Conservation (phyloP, 2,113 vertebrate species). For the Odobenus rosmarus region DNA sequence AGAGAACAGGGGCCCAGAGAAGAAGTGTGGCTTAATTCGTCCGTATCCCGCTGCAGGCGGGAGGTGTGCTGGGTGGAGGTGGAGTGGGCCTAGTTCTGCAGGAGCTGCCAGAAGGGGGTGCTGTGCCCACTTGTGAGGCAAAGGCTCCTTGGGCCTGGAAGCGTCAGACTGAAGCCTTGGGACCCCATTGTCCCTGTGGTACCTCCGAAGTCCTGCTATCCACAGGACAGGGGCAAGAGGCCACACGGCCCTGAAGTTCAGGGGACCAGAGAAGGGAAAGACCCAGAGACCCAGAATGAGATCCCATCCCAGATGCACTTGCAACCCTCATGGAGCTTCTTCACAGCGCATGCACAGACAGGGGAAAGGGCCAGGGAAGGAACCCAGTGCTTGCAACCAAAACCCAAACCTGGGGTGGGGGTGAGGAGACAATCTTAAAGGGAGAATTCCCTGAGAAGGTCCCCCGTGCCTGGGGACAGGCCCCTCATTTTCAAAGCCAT, state of each 20-base stretch:
- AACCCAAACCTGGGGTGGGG: neutral
- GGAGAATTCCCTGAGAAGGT: constrained; percentile 67
- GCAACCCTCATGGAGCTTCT: neutral
- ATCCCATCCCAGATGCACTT: constrained; percentile 20
- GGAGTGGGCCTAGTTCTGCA: neutral
- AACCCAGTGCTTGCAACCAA: constrained; percentile 18
- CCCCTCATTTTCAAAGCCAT: neutral
- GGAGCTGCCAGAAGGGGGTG: constrained; percentile 69
- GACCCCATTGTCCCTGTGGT: neutral
- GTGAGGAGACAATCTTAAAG: constrained; percentile 78
- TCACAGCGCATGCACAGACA: constrained; percentile 77
- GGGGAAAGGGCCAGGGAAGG: neutral
- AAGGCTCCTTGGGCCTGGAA: constrained; percentile 45
- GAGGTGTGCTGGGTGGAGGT: neutral
- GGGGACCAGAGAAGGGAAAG: neutral
- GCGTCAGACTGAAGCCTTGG: neutral
- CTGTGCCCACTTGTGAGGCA: constrained; percentile 34
- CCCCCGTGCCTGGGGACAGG: neutral
- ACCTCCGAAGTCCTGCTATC: constrained; percentile 11
- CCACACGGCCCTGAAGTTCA: constrained; percentile 34
- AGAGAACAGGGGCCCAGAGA: neutral
- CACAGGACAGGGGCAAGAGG: neutral
- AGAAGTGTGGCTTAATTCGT: neutral
- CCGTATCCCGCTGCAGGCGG: neutral
- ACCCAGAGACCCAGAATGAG: constrained; percentile 33